Evolutionary conservation across 2,888 invertebrate genomes (phyloP).

Genomic region (Stenotaenia linearis): DNA sequence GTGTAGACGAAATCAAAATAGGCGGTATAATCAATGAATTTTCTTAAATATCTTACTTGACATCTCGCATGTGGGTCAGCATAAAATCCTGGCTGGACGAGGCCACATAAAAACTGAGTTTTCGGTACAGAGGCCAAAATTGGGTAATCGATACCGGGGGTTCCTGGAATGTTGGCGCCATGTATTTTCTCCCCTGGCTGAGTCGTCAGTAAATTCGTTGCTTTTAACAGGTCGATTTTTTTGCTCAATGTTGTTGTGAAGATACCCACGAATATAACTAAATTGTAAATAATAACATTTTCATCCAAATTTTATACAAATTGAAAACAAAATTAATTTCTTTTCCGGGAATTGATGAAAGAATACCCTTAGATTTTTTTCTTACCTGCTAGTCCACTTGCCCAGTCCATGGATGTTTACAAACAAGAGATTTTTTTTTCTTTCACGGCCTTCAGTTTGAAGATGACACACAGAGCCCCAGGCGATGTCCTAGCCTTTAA

Average conservation of each 20-base stretch:
- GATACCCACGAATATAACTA: not conserved
- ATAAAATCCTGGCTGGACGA: constrained; percentile 16
- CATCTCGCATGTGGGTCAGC: constrained; percentile 13
- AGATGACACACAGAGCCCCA: not conserved
- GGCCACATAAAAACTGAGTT: not conserved
- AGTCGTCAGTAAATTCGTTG: not conserved
- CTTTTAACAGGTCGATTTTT: not conserved
- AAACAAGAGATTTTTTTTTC: not conserved
- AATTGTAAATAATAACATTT: no score
- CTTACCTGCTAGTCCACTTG: constrained; percentile 13
- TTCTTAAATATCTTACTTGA: not conserved
- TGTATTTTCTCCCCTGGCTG: not conserved
- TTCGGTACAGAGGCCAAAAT: not conserved
- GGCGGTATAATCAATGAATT: no score
- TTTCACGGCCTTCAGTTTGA: constrained; percentile 13
- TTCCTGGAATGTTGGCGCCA: not conserved
- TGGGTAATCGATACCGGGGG: not conserved
- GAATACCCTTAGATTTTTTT: no score
- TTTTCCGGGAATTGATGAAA: no score
- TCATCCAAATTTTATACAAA: no score
- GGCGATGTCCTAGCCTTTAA: constrained; percentile 9
- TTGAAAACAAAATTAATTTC: no score
- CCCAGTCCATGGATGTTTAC: constrained; percentile 7
- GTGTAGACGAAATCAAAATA: no score
- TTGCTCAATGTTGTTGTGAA: not conserved